These are phyloP conservation scores for Agrypnia vestita DNA, from an alignment of 1,140 invertebrate species.

Conservation along the genomic window DNA sequence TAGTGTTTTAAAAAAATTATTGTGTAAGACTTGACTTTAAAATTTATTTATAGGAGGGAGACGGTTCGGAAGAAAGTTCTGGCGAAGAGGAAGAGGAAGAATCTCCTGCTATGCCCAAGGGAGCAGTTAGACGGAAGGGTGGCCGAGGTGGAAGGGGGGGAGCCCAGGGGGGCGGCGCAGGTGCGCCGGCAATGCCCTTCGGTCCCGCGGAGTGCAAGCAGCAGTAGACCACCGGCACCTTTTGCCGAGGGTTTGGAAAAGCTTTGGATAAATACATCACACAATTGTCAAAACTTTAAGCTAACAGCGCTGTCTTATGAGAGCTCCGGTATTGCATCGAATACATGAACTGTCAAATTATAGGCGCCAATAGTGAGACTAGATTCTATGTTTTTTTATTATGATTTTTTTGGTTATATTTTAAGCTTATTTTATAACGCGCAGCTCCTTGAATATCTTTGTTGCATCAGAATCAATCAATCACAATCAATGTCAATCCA, in stretches of 20 bases:
- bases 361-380: slow-evolving; percentile 20
- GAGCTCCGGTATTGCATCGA: background rate
- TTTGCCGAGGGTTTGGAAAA: background rate
- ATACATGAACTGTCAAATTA: background rate
- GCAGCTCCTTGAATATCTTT: too few species aligned
- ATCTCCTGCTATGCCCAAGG: background rate
- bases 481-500: too few species aligned
- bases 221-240: slow-evolving; percentile 2
- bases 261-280: background rate
- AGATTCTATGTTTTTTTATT: slow-evolving; percentile 17
- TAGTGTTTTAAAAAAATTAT: too few species aligned
- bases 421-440: background rate
- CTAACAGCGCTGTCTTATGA: background rate
- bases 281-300: background rate
- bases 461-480: too few species aligned
- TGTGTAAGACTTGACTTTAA: background rate
- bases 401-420: slow-evolving; percentile 12
- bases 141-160: slow-evolving; percentile 27
- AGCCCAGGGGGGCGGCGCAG: background rate
- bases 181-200: slow-evolving; percentile 19
- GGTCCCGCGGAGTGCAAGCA: slow-evolving; percentile 56
- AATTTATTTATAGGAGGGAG: slow-evolving; percentile 38
- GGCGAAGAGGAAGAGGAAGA: slow-evolving; percentile 43
- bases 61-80: slow-evolving; percentile 50
- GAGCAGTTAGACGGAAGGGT: background rate